Base-by-base conservation (phyloP, 1,140 invertebrate species). In the Bombus superbus region DNA sequence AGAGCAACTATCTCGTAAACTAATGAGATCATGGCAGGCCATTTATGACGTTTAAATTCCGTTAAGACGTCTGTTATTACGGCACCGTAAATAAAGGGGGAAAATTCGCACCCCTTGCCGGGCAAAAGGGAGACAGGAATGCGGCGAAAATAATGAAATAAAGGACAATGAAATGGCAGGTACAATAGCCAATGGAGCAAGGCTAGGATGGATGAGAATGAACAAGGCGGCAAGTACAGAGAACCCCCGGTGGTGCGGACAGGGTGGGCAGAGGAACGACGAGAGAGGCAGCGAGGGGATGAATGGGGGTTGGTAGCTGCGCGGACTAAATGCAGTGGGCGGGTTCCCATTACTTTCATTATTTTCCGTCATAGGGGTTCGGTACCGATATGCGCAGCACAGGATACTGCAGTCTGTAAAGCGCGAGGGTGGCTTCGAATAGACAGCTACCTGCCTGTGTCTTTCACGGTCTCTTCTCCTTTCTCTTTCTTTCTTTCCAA, bases 11-110 rank as follows among this genome's bases (percentile, higher is more conserved):
- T 81, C 81, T 88, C 73, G 87, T 89, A 89, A 91, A 91, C 90
- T 92, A 93, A 94, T 92, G 88, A 89, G 88, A 92, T 93, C 91
- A 89, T 83, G 74, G 86, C 18, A 44, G 86, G 74, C 87, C 92
- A 93, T 94, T 94, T 93, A 92, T 92, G 91, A 94, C 91, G 92
- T 94, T 95, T 95, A 93, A 90, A 95, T 94, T 95, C 92, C 87
- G 91, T 94, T 94, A 94, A 94, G 94, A 95, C 92, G 90, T 82
- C 92, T 94, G 93, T 94, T 94, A 94, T 95, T 93, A 91, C 88
- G 88, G 84, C 81, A 72, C 85, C 40, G 87, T 92, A 94, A 94
- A 94, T 94, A 94, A 94, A 94, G 89, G 92, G 81, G 74, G 81
- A 72, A 84, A 71, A 83, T 91, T 90, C 86, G 80, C 88, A 71